Evolutionary conservation across 2,888 invertebrate species (phyloP).

Genomic region (Stramonita haemastoma): DNA sequence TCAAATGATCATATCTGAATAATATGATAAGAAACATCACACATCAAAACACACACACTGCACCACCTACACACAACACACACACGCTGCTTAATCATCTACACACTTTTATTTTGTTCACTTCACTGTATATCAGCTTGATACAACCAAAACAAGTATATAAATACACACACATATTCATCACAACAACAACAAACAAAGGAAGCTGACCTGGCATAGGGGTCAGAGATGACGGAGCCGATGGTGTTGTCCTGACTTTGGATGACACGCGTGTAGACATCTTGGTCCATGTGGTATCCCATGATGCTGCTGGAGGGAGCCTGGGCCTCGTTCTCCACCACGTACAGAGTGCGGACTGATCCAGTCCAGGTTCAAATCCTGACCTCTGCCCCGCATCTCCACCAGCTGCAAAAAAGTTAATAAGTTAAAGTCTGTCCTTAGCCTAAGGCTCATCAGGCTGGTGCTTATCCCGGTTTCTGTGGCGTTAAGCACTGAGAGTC

Average conservation of each 20-base stretch:
- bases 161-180: too few relatives aligned
- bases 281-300: slow-evolving; percentile 70
- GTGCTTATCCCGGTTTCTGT: too few relatives aligned
- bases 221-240: slow-evolving; percentile 85
- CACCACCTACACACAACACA: too few relatives aligned
- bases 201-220: slow-evolving; percentile 83
- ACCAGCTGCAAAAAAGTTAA: slow-evolving; percentile 60
- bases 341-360: slow-evolving; percentile 89
- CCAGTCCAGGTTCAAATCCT: slow-evolving; percentile 91
- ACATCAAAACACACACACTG: too few relatives aligned
- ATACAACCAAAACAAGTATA: too few relatives aligned
- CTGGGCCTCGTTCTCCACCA: slow-evolving; percentile 82
- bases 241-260: slow-evolving; percentile 78
- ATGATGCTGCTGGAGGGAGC: slow-evolving; percentile 76
- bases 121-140: too few relatives aligned
- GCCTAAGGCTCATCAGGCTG: too few relatives aligned
- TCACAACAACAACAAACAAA: background rate
- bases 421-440: too few relatives aligned
- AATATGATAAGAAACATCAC: too few relatives aligned
- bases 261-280: slow-evolving; percentile 58
- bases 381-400: slow-evolving; percentile 77
- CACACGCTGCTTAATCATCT: too few relatives aligned
- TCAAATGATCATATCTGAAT: too few relatives aligned
- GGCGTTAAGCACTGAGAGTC: too few relatives aligned
- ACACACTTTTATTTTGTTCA: background rate